phyloP scores from a whole-genome alignment of 2,113 vertebrate genomes.

The Ictidomys tridecemlineatus region DNA sequence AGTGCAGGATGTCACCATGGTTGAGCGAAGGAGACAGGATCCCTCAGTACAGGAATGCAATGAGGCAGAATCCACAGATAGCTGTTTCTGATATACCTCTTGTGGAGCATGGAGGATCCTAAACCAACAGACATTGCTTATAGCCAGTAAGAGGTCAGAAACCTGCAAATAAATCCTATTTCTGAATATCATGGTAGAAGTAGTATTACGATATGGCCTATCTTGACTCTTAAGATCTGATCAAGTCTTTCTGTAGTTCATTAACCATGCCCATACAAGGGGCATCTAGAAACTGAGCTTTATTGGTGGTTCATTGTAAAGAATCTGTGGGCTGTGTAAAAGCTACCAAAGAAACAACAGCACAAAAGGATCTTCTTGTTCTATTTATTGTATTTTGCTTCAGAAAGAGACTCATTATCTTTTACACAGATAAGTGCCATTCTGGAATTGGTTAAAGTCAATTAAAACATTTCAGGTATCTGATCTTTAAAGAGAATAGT shows the following conservation, averaged over 20 bases:
- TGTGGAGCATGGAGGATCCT: too few relatives aligned
- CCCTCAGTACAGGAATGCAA: neutral
- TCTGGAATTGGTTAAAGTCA: conserved; percentile 37
- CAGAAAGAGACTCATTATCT: conserved; percentile 31
- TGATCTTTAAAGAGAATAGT: conserved; percentile 45
- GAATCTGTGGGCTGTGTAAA: conserved; percentile 45
- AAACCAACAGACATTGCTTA: neutral
- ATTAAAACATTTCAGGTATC: conserved; percentile 5
- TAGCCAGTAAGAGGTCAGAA: neutral
- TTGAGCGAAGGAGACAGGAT: neutral
- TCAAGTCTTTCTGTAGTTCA: neutral
- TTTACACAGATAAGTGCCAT: conserved; percentile 32
- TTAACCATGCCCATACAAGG: neutral
- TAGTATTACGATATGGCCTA: neutral
- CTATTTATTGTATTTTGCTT: conserved; percentile 62
- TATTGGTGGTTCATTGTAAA: conserved; percentile 34
- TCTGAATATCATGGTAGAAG: neutral
- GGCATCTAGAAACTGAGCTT: conserved; percentile 28
- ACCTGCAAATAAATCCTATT: neutral
- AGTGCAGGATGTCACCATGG: neutral
- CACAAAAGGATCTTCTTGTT: conserved; percentile 46
- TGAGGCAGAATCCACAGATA: neutral
- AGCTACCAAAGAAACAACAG: conserved; percentile 23
- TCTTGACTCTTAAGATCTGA: neutral
- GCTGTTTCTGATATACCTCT: neutral